Evolutionary conservation across 2,113 vertebrate species (phyloP).

Genomic region (Zosterops borbonicus): DNA sequence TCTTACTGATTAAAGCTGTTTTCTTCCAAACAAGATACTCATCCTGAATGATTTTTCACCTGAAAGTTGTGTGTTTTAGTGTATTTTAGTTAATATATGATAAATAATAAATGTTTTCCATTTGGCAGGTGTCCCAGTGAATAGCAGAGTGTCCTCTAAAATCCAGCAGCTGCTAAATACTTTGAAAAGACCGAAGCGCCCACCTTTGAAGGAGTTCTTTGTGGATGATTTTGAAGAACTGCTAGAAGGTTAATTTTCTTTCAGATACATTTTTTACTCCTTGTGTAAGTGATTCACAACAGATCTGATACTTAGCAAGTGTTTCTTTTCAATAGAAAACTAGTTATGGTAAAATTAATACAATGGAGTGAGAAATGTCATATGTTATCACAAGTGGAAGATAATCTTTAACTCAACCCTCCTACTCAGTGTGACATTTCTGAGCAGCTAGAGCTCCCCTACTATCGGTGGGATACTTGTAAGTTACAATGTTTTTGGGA

Average conservation of each 20-base stretch:
- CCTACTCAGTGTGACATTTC: neutral
- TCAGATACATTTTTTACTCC: neutral
- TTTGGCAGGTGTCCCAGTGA: constrained; percentile 88
- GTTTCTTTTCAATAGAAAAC: neutral
- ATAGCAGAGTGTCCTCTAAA: constrained; percentile 95
- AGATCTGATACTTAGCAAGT: neutral
- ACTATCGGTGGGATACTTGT: neutral
- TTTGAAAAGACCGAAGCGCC: constrained; percentile 93
- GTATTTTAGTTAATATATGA: neutral
- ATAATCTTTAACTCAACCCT: neutral
- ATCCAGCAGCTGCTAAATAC: constrained; percentile 98
- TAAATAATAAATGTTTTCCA: neutral
- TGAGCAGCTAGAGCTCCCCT: neutral
- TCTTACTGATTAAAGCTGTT: neutral
- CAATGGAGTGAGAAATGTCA: neutral
- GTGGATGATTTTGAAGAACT: constrained; percentile 95
- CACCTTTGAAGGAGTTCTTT: constrained; percentile 92
- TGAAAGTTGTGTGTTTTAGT: neutral
- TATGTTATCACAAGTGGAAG: neutral
- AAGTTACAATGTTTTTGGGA: neutral
- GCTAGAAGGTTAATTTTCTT: constrained; percentile 83
- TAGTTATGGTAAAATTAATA: neutral
- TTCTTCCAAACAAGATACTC: neutral
- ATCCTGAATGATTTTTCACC: neutral
- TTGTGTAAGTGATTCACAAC: neutral